Evolutionary conservation across 2,888 invertebrate species (phyloP).

Genomic region (Itoplectis maculator): DNA sequence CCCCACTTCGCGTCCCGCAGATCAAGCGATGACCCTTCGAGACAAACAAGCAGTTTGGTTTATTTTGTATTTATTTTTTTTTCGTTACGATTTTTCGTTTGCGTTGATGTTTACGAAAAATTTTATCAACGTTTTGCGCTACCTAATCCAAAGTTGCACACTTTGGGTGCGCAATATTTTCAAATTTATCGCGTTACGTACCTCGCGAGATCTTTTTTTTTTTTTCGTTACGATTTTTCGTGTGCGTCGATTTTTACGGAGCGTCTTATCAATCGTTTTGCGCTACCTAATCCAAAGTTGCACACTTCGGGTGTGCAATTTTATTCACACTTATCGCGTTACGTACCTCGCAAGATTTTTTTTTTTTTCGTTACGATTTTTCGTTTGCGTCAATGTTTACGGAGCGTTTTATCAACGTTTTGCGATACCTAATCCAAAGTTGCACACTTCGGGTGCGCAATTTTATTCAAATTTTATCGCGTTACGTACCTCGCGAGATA

Average conservation of each 20-base stretch:
- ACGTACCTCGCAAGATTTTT: neutral
- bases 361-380: neutral
- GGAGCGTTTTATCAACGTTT: neutral
- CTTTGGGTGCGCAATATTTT: neutral
- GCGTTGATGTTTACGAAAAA: neutral
- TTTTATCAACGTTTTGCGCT: neutral
- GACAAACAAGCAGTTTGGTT: neutral
- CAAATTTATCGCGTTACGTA: neutral
- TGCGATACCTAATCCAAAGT: neutral
- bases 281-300: neutral
- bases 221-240: neutral
- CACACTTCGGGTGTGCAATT: neutral
- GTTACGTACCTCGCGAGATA: too few relatives aligned
- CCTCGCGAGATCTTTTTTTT: neutral
- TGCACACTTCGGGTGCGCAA: neutral
- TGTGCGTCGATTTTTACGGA: neutral
- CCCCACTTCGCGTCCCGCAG: neutral
- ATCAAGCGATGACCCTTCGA: slow-evolving; percentile 13
- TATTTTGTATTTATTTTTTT: neutral
- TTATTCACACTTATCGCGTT: neutral
- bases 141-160: neutral
- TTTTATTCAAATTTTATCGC: neutral
- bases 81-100: neutral
- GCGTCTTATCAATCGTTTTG: neutral
- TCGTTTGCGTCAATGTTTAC: neutral